A percentile compares a stretch with the other conserved stretches of the same genome.
Evolutionary conservation across 2,113 vertebrate genomes (phyloP).

Genomic region (Oreocharis arfaki): DNA sequence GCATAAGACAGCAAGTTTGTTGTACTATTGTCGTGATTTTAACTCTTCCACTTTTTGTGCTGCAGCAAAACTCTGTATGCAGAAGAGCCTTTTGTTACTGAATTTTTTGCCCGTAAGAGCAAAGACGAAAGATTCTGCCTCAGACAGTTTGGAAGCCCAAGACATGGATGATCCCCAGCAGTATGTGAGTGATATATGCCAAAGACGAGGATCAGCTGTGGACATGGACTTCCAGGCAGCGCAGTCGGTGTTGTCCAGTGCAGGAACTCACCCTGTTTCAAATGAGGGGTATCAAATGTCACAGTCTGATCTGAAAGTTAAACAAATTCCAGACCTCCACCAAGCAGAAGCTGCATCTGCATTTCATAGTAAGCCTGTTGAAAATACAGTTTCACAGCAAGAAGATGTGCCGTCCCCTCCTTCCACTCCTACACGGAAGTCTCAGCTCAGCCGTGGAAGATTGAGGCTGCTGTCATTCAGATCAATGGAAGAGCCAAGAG

Average conservation of each 20-base stretch:
- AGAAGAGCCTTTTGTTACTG: slow-evolving; percentile 89
- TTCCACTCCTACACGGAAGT: slow-evolving; percentile 78
- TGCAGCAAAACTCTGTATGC: slow-evolving; percentile 87
- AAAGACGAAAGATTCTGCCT: slow-evolving; percentile 35
- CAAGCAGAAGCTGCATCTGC: slow-evolving; percentile 4
- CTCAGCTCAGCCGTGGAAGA: slow-evolving; percentile 83
- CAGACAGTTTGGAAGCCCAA: neutral
- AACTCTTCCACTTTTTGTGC: neutral
- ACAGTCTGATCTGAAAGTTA: neutral
- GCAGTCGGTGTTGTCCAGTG: neutral
- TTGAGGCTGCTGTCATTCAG: slow-evolving; percentile 92
- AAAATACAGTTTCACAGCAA: slow-evolving; percentile 66
- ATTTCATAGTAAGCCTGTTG: slow-evolving; percentile 59
- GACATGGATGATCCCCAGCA: slow-evolving; percentile 40
- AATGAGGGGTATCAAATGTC: neutral
- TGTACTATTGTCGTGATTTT: neutral
- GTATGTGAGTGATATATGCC: neutral
- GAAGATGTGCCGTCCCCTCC: slow-evolving; percentile 79
- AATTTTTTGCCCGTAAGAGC: slow-evolving; percentile 76
- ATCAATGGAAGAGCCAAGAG: slow-evolving; percentile 85
- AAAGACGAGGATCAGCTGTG: slow-evolving; percentile 58
- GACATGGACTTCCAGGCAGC: slow-evolving; percentile 84
- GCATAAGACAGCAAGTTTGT: neutral
- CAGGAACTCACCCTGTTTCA: neutral
- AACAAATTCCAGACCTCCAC: neutral